These are phyloP conservation scores for Liparis tanakae DNA, from an alignment of 2,797 vertebrate species.

Conservation along the genomic window DNA sequence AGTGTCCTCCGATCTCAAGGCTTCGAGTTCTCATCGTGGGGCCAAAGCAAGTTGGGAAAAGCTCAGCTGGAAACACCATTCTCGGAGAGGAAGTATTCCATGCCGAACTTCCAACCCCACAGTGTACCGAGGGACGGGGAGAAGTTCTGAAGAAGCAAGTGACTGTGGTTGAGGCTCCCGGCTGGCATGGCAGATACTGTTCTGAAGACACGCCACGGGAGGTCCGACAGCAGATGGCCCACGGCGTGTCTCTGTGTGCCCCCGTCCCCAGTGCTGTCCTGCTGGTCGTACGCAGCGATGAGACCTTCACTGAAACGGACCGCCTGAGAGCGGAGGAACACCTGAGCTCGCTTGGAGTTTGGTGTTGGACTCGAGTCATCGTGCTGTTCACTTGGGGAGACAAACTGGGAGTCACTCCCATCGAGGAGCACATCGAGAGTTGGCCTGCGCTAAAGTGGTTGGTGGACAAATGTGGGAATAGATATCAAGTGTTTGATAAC, in stretches of 20 bases:
- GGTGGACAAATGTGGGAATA: constrained; percentile 69
- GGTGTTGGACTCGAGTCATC: constrained; percentile 58
- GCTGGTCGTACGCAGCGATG: constrained; percentile 63
- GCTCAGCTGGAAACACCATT: constrained; percentile 65
- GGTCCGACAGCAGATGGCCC: constrained; percentile 55
- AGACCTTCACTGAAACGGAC: constrained; percentile 66
- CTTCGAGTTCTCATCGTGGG: constrained; percentile 70
- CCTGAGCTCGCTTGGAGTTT: constrained; percentile 54
- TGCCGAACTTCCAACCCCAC: constrained; percentile 30
- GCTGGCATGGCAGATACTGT: constrained; percentile 72
- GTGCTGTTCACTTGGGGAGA: constrained; percentile 72
- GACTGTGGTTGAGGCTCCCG: constrained; percentile 70
- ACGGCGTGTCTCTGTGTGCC: constrained; percentile 49
- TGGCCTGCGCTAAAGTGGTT: constrained; percentile 64
- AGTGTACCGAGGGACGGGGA: constrained; percentile 47
- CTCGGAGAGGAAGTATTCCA: constrained; percentile 45
- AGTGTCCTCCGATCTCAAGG: constrained; percentile 21
- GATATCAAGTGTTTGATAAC: constrained; percentile 67
- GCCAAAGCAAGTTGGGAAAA: constrained; percentile 72
- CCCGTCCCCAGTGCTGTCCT: constrained; percentile 59
- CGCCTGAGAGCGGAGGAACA: constrained; percentile 52
- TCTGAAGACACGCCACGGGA: constrained; percentile 62
- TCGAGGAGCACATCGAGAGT: constrained; percentile 64
- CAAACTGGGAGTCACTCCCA: constrained; percentile 47
- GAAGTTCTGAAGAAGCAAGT: constrained; percentile 37